Conservation (phyloP, 2,888 invertebrate genomes). For the Agriopis aurantiaria region DNA sequence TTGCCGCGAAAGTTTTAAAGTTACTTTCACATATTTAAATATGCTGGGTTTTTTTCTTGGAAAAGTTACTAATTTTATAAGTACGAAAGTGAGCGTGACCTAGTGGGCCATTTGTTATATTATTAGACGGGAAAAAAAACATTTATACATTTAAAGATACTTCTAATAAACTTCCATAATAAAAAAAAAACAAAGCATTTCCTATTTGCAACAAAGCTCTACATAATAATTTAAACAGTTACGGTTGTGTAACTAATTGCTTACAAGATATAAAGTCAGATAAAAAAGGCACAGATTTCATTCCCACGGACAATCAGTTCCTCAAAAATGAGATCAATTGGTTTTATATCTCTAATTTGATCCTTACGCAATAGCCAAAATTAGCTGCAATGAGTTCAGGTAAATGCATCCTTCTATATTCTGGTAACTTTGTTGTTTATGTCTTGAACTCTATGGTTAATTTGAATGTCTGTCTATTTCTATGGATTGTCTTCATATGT, state of each 20-base stretch:
- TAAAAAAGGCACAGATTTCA: constrained; percentile 41
- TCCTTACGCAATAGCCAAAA: constrained; percentile 35
- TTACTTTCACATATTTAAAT: no score
- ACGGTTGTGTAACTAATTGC: constrained; percentile 40
- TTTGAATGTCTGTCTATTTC: no score
- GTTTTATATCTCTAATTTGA: constrained; percentile 39
- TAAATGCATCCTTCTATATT: constrained; percentile 5
- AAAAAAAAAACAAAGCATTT: constrained; percentile 9
- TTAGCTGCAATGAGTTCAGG: constrained; percentile 5
- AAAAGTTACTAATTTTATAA: no score
- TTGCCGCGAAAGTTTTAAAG: no score
- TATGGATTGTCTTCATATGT: no score
- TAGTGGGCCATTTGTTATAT: no score
- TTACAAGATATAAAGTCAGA: constrained; percentile 36
- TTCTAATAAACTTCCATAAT: background rate
- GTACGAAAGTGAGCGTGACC: no score
- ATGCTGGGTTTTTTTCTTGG: no score
- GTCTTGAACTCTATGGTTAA: background rate
- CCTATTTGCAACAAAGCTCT: constrained; percentile 27
- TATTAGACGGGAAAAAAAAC: no score
- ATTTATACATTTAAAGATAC: no score
- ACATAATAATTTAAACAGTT: constrained; percentile 35
- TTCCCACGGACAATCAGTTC: constrained; percentile 44
- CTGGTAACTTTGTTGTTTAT: background rate
- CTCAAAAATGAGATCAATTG: constrained; percentile 43